Evolutionary conservation across 92 coral and sea anemone genomes (phyloP).

Genomic region (Epizoanthus stellaris): DNA sequence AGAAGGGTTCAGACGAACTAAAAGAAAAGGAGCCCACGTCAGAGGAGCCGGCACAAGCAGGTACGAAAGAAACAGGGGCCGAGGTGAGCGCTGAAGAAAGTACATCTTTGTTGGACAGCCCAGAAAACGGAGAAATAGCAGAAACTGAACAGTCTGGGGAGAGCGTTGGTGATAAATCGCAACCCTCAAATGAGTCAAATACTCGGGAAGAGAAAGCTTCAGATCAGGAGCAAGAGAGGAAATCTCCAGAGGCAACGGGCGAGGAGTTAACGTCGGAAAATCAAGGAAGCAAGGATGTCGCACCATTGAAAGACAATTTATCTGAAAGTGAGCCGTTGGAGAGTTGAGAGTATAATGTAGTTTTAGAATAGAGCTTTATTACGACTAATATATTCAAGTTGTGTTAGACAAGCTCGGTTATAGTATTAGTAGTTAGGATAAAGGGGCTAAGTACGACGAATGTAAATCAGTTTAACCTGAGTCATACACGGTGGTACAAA

Average conservation of each 20-base stretch:
- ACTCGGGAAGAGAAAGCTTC: neutral
- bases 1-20: neutral
- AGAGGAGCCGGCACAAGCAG: neutral
- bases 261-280: conserved; percentile 4
- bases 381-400: neutral
- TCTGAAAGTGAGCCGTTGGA: neutral
- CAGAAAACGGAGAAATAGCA: neutral
- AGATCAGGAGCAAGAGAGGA: neutral
- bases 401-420: no score
- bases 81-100: neutral
- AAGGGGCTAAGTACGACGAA: no score
- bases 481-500: no score
- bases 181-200: neutral
- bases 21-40: neutral
- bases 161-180: neutral
- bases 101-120: neutral
- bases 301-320: conserved; percentile 4
- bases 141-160: neutral
- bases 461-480: no score
- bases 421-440: no score
- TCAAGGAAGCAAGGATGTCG: conserved; percentile 14
- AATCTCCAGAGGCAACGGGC: neutral
- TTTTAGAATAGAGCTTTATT: neutral
- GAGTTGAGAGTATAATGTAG: neutral
- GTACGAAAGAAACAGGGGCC: neutral